Percentiles rank a stretch among this genome's conserved stretches.
Evolutionary conservation across 2,113 vertebrate genomes (phyloP).

Genomic region (Scopus umbretta): DNA sequence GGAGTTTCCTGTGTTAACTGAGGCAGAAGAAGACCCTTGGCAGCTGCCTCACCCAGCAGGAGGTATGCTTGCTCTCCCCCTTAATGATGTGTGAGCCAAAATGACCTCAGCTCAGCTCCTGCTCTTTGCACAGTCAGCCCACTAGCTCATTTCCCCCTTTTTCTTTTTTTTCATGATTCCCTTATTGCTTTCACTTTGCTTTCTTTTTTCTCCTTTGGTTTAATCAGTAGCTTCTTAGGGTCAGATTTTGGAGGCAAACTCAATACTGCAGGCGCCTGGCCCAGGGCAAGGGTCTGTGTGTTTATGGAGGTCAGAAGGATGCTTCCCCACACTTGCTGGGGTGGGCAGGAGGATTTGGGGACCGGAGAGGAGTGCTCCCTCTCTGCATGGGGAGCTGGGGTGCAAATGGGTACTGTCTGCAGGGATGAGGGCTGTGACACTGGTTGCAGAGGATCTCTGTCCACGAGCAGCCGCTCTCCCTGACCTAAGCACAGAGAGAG

Average conservation of each 20-base stretch:
- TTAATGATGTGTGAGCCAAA: neutral
- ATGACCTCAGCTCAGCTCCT: neutral
- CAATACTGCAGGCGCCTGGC: neutral
- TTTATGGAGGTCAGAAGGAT: neutral
- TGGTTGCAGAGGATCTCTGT: neutral
- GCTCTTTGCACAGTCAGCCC: neutral
- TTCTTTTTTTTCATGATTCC: neutral
- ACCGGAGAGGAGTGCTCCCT: fast-evolving
- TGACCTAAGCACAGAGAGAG: neutral
- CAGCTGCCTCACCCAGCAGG: neutral
- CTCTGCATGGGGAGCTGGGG: neutral
- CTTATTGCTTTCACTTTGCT: neutral
- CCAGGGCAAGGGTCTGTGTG: neutral
- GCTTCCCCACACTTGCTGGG: neutral
- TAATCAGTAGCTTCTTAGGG: neutral
- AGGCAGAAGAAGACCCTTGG: neutral
- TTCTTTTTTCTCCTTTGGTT: neutral
- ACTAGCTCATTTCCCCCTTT: neutral
- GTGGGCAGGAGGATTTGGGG: neutral
- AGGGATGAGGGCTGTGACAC: neutral
- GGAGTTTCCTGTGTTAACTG: fast-evolving
- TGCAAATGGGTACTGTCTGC: neutral
- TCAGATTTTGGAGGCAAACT: neutral
- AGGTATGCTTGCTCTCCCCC: neutral
- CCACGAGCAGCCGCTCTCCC: fast-evolving